Percentiles rank a stretch among this genome's conserved stretches.
Evolutionary conservation across 2,888 invertebrate genomes (phyloP).

Genomic region (Trypoxylon attenuatum): DNA sequence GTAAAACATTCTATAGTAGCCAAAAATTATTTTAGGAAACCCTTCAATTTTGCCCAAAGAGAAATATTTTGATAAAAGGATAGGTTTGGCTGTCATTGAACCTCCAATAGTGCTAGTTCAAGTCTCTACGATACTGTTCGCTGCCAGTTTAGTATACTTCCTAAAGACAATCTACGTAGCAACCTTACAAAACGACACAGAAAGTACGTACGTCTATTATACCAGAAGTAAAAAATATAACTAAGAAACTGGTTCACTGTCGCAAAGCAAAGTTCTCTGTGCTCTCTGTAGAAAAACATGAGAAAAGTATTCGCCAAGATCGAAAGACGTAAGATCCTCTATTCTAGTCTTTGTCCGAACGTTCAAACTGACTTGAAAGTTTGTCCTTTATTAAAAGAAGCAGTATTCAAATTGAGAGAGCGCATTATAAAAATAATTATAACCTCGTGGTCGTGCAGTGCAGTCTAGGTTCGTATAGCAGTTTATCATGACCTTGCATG

Average conservation of each 20-base stretch:
- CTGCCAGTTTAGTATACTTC: conserved; percentile 25
- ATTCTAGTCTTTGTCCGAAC: too few species aligned
- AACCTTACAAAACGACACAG: too few species aligned
- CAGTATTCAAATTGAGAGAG: conserved; percentile 12
- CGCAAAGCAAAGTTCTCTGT: background rate
- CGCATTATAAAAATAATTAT: conserved; percentile 37
- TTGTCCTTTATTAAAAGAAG: background rate
- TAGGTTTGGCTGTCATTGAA: background rate
- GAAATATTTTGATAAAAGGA: background rate
- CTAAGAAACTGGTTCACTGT: background rate
- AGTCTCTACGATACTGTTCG: conserved; percentile 22
- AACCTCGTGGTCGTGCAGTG: conserved; percentile 21
- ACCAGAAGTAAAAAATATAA: background rate
- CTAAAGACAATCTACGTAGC: too few species aligned
- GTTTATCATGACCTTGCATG: conserved; percentile 42
- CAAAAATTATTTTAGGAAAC: background rate
- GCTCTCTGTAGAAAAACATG: background rate
- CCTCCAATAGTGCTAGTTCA: background rate
- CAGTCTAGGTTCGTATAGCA: conserved; percentile 18
- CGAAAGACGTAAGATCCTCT: background rate
- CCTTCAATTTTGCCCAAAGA: background rate
- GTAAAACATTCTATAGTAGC: background rate
- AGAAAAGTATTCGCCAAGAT: background rate
- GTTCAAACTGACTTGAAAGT: background rate
- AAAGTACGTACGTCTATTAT: too few species aligned